A percentile compares a stretch with the other conserved stretches of the same genome.
phyloP scores from a whole-genome alignment of 1,140 invertebrate genomes.

The Rhynchophorus ferrugineus region DNA sequence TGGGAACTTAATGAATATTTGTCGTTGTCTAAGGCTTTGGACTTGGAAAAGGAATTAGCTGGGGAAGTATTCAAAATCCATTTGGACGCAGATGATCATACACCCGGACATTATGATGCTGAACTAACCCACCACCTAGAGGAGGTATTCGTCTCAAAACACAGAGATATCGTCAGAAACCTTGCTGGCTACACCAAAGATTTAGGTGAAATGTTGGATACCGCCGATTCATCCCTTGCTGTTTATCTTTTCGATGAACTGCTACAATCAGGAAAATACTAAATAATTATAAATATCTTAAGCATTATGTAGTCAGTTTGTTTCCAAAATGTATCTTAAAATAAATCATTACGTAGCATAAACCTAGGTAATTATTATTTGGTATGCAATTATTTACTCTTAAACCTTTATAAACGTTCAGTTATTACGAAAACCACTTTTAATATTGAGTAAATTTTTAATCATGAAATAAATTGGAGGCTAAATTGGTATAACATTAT shows the following conservation, averaged over 20 bases:
- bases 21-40: conserved; percentile 62
- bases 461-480: too few relatives aligned
- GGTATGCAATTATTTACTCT: too few relatives aligned
- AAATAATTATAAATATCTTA: too few relatives aligned
- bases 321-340: too few relatives aligned
- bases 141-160: conserved; percentile 62
- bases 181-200: conserved; percentile 65
- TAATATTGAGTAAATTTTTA: too few relatives aligned
- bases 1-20: conserved; percentile 54
- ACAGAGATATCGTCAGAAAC: conserved; percentile 55
- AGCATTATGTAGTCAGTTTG: too few relatives aligned
- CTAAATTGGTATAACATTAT: too few relatives aligned
- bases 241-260: conserved; percentile 32
- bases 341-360: too few relatives aligned
- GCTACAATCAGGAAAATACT: conserved; percentile 36
- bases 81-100: conserved; percentile 41
- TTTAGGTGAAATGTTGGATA: conserved; percentile 54
- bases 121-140: conserved; percentile 65
- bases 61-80: conserved; percentile 60
- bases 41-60: conserved; percentile 65
- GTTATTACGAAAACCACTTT: too few relatives aligned
- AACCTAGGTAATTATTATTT: too few relatives aligned
- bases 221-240: conserved; percentile 51
- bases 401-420: too few relatives aligned
- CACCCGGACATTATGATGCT: conserved; percentile 50